Percentiles rank a stretch among this genome's conserved stretches.
Conservation (phyloP, 1,140 invertebrate genomes). For the Helicorthomorpha holstii region DNA sequence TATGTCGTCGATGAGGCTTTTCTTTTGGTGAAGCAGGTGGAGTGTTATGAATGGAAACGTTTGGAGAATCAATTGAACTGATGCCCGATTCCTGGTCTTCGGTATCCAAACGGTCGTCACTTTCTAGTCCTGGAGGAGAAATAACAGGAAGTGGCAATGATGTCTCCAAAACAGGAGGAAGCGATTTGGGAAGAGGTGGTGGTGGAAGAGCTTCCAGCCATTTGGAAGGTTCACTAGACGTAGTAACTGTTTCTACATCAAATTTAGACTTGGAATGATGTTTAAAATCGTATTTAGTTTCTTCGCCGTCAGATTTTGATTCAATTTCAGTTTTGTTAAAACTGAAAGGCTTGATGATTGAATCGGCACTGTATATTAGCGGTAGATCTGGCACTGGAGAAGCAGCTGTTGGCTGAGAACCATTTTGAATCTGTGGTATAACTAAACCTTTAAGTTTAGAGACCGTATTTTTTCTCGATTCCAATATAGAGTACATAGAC, state of each 20-base stretch:
- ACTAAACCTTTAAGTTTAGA: conserved; percentile 67
- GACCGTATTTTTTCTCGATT: conserved; percentile 57
- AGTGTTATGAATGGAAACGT: neutral
- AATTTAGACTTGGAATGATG: too few species aligned
- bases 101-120: neutral
- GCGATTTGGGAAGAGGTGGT: too few species aligned
- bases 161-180: too few species aligned
- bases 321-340: neutral
- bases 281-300: too few species aligned
- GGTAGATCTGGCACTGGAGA: conserved; percentile 23
- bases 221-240: too few species aligned
- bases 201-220: too few species aligned
- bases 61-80: conserved; percentile 1
- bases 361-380: conserved; percentile 20
- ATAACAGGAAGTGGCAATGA: too few species aligned
- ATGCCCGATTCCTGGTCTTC: conserved; percentile 4
- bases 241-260: too few species aligned
- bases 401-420: conserved; percentile 14
- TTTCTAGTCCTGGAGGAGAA: too few species aligned
- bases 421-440: conserved; percentile 45
- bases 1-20: neutral
- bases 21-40: conserved; percentile 2
- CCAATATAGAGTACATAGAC: conserved; percentile 36
- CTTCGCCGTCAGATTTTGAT: neutral
- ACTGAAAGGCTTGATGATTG: neutral